Base-by-base conservation (phyloP, 2,113 vertebrate genomes). In the Furnarius figulus region DNA sequence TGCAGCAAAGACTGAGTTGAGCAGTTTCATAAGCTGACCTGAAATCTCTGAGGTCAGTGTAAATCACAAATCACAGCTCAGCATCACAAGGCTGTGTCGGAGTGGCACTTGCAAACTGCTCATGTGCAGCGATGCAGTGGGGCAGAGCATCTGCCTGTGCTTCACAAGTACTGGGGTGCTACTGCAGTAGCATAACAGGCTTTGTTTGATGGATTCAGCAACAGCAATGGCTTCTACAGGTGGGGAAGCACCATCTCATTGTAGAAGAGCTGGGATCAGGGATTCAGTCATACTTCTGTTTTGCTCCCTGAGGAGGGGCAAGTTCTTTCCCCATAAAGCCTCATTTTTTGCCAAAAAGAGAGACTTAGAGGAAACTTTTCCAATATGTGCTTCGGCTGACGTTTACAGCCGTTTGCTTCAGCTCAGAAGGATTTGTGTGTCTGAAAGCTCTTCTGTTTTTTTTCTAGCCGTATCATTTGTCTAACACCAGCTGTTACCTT, bases 401-500 rank as follows among this genome's bases (percentile, higher is more conserved):
- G 0, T 87, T 92, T 67, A 67, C 27, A 93, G 80, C 24, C 39
- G 82, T 93, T 90, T 90, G 42, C 86, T 90, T 86, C 70, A 78
- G 63, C 76, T 86, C 2, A 5, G 87, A 75, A 89, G 86, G 83
- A 89, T 93, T 89, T 85, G 35, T 78, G 83, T 84, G 24, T 89
- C 73, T 92, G 50, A 95, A 93, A 90, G 79, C 80, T 84, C 76
- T 56, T 94, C 83, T 95, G 75, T 86, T 92, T 95, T 92, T 95
- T 95, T 90, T 55, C 73, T 90, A 93, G 73, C 84, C 67, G 76
- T 91, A 95, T 97, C 95, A 82, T 93, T 96, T 95, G 86, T 95
- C 96, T 97, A 95, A 96, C 89, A 90, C 93, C 94, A 95, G 91
- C 93, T 97, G 95, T 95, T 95, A 96, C 95, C 96, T 97, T 95